phyloP scores from a whole-genome alignment of 1,140 invertebrate species.

The Pseudomyrmex concolor region DNA sequence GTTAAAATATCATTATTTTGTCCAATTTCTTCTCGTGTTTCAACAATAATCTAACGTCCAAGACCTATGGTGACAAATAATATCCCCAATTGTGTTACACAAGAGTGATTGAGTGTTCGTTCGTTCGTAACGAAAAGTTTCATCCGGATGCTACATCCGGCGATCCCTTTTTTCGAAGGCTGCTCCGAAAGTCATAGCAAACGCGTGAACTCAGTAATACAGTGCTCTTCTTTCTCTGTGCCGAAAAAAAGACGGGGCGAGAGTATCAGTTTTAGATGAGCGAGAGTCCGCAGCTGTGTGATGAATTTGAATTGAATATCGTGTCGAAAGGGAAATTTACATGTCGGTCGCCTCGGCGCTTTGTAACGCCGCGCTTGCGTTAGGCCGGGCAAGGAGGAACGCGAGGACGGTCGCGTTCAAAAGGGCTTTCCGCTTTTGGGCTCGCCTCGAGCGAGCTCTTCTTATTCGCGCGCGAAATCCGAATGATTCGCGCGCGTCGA shows the following conservation, averaged over 20 bases:
- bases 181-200: neutral
- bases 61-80: too few species aligned
- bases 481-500: slow-evolving; percentile 17
- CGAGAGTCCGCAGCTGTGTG: neutral
- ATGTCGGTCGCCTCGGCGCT: slow-evolving; percentile 39
- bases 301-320: slow-evolving; percentile 50
- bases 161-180: neutral
- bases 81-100: neutral
- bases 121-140: neutral
- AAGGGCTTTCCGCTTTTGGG: neutral
- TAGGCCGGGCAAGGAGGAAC: slow-evolving; percentile 6
- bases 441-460: slow-evolving; percentile 20
- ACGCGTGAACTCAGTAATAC: slow-evolving; percentile 24
- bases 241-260: neutral
- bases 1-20: neutral
- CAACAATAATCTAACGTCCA: too few species aligned
- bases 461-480: slow-evolving; percentile 45
- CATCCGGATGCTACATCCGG: neutral
- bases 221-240: neutral
- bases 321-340: slow-evolving; percentile 44
- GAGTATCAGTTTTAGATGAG: slow-evolving; percentile 9
- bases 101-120: slow-evolving; percentile 11
- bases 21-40: neutral
- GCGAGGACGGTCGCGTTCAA: slow-evolving; percentile 21
- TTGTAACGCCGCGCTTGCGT: slow-evolving; percentile 47